Percentiles rank a stretch among this genome's conserved stretches.
phyloP scores from a whole-genome alignment of 2,797 vertebrate genomes.

The Atherinosoma microstoma region DNA sequence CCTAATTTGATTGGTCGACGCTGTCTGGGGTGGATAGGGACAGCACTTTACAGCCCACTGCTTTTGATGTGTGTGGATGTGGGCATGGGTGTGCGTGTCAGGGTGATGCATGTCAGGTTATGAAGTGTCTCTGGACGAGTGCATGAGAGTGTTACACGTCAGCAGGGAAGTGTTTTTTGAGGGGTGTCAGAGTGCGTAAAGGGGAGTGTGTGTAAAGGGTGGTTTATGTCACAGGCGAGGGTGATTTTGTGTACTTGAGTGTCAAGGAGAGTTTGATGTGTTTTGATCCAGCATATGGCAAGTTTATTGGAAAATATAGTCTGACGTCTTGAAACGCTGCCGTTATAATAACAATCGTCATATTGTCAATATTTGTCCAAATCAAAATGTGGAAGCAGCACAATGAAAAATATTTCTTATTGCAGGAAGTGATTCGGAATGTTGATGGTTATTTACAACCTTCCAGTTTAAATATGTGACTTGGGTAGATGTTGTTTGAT shows the following conservation, averaged over 20 bases:
- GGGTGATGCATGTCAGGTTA: conserved; percentile 81
- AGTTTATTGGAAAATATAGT: conserved; percentile 56
- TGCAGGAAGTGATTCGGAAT: not conserved
- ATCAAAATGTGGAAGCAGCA: not conserved
- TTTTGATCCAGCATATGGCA: conserved; percentile 77
- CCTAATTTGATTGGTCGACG: conserved; percentile 85
- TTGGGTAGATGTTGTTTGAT: not conserved
- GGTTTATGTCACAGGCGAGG: conserved; percentile 69
- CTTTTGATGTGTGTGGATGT: conserved; percentile 76
- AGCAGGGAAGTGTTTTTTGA: conserved; percentile 80
- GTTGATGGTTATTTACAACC: not conserved
- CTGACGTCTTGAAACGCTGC: conserved; percentile 56
- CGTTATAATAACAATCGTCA: conserved; percentile 38
- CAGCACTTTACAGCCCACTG: conserved; percentile 81
- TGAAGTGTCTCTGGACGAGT: conserved; percentile 79
- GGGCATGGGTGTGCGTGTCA: conserved; percentile 71
- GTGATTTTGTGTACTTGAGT: conserved; percentile 77
- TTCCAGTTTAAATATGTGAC: not conserved
- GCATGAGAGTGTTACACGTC: conserved; percentile 78
- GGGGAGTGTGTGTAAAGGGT: conserved; percentile 70
- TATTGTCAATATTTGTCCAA: conserved; percentile 37
- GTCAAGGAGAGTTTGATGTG: conserved; percentile 77
- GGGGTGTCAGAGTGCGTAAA: conserved; percentile 80
- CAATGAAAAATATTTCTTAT: too few relatives aligned
- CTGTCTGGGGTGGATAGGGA: conserved; percentile 78